Evolutionary conservation across 2,113 vertebrate genomes (phyloP).

Genomic region (Ctenodactylus gundi): DNA sequence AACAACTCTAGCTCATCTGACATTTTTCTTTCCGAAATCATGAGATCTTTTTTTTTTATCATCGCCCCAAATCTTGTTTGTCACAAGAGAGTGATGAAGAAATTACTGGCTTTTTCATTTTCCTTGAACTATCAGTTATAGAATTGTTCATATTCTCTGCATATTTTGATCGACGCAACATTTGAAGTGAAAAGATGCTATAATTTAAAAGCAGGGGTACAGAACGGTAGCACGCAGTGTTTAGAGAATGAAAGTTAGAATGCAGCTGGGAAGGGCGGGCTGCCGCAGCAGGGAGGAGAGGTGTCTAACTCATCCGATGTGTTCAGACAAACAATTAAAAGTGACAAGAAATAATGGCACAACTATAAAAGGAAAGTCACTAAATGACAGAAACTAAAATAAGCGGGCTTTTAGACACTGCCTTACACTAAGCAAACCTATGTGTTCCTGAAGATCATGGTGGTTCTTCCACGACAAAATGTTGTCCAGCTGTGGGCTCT

Average conservation of each 20-base stretch:
- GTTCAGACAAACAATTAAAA: not conserved
- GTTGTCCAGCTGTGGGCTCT: not conserved
- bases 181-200: not conserved
- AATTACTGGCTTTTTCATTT: not conserved
- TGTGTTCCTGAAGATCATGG: not conserved
- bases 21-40: constrained; percentile 47
- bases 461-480: not conserved
- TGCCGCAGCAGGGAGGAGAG: not conserved
- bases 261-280: not conserved
- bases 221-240: not conserved
- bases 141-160: not conserved
- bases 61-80: not conserved
- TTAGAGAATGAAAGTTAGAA: not conserved
- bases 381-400: constrained; percentile 1
- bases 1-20: not conserved
- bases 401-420: not conserved
- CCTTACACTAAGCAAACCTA: not conserved
- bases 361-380: not conserved
- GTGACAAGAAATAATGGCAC: not conserved
- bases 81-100: not conserved
- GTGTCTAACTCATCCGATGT: not conserved
- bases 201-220: not conserved
- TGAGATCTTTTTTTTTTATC: not conserved
- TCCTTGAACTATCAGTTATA: not conserved
- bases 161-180: not conserved